A percentile compares a stretch with the other conserved stretches of the same genome.
These are phyloP conservation scores for Chromobotia macracanthus DNA, from an alignment of 2,797 vertebrate genomes.

Conservation along the genomic window DNA sequence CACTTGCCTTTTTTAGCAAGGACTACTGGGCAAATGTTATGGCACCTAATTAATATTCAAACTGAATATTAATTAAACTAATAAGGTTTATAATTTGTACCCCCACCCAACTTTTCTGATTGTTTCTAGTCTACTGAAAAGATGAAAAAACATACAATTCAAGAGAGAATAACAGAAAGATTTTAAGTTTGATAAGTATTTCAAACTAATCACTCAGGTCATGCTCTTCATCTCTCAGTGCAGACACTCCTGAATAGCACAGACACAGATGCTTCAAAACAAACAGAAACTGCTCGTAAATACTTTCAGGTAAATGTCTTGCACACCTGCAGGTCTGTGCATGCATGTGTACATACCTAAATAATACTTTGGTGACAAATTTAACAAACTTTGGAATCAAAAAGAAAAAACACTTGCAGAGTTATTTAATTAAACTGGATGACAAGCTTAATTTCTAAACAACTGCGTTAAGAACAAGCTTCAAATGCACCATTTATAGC, in stretches of 20 bases:
- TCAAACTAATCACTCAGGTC: not conserved
- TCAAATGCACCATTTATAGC: no score
- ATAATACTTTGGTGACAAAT: no score
- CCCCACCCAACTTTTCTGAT: not conserved
- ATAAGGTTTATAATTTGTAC: not conserved
- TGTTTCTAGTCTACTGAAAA: not conserved
- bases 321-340: slow-evolving; percentile 22
- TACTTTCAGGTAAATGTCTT: slow-evolving; percentile 12
- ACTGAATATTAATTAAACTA: no score
- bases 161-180: not conserved
- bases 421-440: no score
- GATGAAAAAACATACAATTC: no score
- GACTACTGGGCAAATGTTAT: no score
- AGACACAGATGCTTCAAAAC: not conserved
- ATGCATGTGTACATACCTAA: not conserved
- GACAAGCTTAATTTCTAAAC: no score
- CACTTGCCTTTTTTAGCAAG: no score
- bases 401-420: no score
- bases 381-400: not conserved
- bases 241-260: not conserved
- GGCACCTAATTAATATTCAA: no score
- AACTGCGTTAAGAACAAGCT: no score
- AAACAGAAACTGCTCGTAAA: slow-evolving; percentile 21
- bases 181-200: not conserved
- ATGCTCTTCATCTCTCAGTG: slow-evolving; percentile 8